Conservation (phyloP, 2,113 vertebrate genomes). For the Neolamprologus hecqui region DNA sequence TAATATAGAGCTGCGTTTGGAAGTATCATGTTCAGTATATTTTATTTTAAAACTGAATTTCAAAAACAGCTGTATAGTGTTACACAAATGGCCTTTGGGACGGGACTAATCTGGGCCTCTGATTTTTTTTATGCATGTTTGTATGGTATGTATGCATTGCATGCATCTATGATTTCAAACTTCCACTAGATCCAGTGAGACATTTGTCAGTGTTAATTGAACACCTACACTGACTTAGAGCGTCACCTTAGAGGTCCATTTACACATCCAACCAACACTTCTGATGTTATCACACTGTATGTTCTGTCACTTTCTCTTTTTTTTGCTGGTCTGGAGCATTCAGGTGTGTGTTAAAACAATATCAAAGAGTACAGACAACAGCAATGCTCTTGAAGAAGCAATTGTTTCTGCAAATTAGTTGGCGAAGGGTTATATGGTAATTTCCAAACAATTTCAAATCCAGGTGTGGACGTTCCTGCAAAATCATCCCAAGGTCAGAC, state of each 20-base stretch:
- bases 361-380: neutral
- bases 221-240: neutral
- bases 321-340: neutral
- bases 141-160: neutral
- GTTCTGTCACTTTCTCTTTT: neutral
- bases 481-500: neutral
- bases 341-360: neutral
- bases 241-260: neutral
- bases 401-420: neutral
- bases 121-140: neutral
- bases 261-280: neutral
- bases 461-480: neutral
- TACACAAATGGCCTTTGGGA: neutral
- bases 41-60: neutral
- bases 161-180: neutral
- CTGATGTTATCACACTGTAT: neutral
- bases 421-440: neutral
- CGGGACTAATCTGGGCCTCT: neutral
- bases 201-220: neutral
- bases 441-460: neutral
- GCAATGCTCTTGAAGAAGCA: neutral
- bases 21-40: neutral
- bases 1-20: neutral
- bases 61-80: neutral
- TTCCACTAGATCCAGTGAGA: neutral